Evolutionary conservation across 2,113 vertebrate species (phyloP).

Genomic region (Semnornis frantzii): DNA sequence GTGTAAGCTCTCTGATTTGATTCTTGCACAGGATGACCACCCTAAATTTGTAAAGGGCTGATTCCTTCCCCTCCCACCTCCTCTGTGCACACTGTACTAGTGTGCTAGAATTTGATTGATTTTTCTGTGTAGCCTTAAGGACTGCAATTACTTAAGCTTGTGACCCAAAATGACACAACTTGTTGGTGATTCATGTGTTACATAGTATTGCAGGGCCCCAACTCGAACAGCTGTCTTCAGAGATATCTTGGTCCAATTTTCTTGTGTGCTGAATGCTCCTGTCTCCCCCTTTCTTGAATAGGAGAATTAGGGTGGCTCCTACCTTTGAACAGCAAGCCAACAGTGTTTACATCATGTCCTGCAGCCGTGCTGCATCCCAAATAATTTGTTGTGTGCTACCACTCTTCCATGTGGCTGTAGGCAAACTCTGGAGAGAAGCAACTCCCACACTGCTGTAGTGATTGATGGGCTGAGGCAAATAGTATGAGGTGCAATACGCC

Average conservation of each 20-base stretch:
- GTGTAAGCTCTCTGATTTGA: not conserved
- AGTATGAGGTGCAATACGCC: too few relatives aligned
- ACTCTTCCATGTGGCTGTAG: not conserved
- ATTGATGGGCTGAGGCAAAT: too few relatives aligned
- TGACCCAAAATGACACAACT: not conserved
- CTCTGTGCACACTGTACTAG: not conserved
- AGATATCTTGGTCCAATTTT: not conserved
- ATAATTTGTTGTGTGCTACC: not conserved
- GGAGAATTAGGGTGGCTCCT: not conserved
- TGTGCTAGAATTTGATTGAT: not conserved
- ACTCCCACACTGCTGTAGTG: not conserved
- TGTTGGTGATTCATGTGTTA: not conserved
- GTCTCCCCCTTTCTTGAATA: not conserved
- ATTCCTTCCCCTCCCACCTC: not conserved
- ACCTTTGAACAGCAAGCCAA: not conserved
- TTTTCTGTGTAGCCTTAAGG: not conserved
- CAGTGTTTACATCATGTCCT: not conserved
- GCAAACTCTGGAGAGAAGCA: not conserved
- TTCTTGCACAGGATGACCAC: not conserved
- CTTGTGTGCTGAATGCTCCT: too few relatives aligned
- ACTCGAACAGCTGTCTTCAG: not conserved
- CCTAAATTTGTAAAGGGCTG: not conserved
- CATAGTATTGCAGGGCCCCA: rapidly evolving
- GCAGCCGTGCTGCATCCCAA: not conserved
- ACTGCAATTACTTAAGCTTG: not conserved